These are phyloP conservation scores for Apomyelois bistriatella DNA, from an alignment of 2,888 invertebrate genomes.

Conservation along the genomic window DNA sequence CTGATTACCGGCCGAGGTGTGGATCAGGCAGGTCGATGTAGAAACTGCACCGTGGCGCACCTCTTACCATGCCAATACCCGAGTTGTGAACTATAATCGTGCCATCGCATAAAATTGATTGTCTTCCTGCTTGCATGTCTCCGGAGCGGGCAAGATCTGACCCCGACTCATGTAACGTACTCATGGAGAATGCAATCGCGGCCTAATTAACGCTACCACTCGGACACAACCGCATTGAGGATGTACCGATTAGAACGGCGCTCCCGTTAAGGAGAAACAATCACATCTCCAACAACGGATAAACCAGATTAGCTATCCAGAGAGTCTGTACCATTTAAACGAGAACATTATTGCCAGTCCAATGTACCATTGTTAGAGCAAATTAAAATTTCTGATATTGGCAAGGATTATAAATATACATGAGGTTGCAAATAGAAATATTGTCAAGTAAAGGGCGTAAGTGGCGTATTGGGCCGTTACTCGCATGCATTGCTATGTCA, in stretches of 20 bases:
- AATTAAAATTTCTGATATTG: constrained; percentile 1
- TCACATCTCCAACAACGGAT: constrained; percentile 69
- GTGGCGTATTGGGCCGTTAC: constrained; percentile 21
- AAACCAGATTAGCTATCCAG: constrained; percentile 53
- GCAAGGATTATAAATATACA: background rate
- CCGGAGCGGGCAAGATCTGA: constrained; percentile 42
- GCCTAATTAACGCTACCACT: constrained; percentile 68
- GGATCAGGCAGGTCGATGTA: constrained; percentile 48
- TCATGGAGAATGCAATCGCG: constrained; percentile 56
- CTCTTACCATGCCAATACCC: constrained; percentile 22
- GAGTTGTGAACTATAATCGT: constrained; percentile 21
- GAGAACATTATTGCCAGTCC: constrained; percentile 18
- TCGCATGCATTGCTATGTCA: constrained; percentile 40
- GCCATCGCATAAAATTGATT: constrained; percentile 31
- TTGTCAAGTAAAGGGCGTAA: constrained; percentile 1
- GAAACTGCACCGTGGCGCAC: constrained; percentile 24
- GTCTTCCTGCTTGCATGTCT: constrained; percentile 35
- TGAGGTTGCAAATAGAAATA: background rate
- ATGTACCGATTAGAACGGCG: constrained; percentile 68
- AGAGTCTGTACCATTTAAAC: constrained; percentile 26
- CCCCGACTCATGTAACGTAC: constrained; percentile 51
- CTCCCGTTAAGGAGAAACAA: constrained; percentile 75
- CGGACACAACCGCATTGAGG: constrained; percentile 57
- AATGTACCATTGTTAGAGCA: constrained; percentile 7
- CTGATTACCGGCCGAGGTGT: constrained; percentile 72